Conservation (phyloP, 2,113 vertebrate species). For the Phalacrocorax pelagicus region DNA sequence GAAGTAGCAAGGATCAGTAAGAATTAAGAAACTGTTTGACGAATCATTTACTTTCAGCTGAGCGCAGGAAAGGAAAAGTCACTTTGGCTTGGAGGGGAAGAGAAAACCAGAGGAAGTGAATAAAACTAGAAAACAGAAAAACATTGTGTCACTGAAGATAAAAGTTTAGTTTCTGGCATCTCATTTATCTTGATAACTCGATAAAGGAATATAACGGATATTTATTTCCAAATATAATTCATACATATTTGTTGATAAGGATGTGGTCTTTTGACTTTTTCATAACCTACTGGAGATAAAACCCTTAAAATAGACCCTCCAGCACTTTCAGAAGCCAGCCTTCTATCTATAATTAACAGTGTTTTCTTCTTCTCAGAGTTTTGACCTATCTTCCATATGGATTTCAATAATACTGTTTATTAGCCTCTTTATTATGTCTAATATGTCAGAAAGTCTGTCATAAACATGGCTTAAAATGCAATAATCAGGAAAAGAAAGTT, state of each 20-base stretch:
- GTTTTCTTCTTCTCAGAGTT: not conserved
- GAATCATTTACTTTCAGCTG: slow-evolving; percentile 13
- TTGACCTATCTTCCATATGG: not conserved
- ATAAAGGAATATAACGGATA: not conserved
- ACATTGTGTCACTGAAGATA: not conserved
- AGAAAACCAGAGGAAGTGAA: slow-evolving; percentile 9
- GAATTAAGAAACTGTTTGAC: not conserved
- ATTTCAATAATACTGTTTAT: slow-evolving; percentile 18
- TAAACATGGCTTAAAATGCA: not conserved
- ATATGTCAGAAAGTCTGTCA: slow-evolving; percentile 34
- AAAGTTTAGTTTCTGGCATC: not conserved
- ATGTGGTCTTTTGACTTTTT: slow-evolving; percentile 7
- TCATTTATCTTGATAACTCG: slow-evolving; percentile 5
- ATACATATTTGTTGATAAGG: not conserved
- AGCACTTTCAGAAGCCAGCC: not conserved
- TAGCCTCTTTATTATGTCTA: not conserved
- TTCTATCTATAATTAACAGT: slow-evolving; percentile 30
- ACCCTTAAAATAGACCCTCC: slow-evolving; percentile 31
- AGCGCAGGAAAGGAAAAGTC: not conserved
- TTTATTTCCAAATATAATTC: slow-evolving; percentile 25
- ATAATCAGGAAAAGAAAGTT: not conserved
- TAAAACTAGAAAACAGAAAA: slow-evolving; percentile 13
- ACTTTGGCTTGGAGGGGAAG: not conserved
- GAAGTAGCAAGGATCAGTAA: not conserved
- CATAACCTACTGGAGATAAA: slow-evolving; percentile 18